Evolutionary conservation across 2,113 vertebrate species (phyloP), one percentile per base, ranked within the genome.

Genomic region (Mungos mungo): DNA sequence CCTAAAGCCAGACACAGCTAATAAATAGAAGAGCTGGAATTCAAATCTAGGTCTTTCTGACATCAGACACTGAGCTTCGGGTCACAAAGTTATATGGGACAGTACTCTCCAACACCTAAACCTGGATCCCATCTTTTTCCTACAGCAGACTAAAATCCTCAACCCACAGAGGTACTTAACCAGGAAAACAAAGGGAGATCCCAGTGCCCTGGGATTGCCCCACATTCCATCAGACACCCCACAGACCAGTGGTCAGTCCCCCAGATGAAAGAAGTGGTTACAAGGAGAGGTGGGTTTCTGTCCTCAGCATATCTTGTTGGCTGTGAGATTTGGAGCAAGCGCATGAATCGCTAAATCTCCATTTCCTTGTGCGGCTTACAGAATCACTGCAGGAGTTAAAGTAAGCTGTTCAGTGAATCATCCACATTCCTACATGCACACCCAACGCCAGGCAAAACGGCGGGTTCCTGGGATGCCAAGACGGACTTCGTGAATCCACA

Each of bases 1-100:
- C 71, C n/a, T 74, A 18, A 82, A 79, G 57, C 74, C 52, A 84
- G 45, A 93, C 54, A 93, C 54, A 96, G 29, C 54, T 95, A 94
- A 50, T 38, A 66, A 87, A 35, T 82, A 38, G 90, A 79, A 93
- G 76, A 97, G 6, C 14, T 77, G 50, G 71, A n/a, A 45, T 92
- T 63, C 8, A 74, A 89, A 95, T 23, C 10, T 29, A 45, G 27
- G 21, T 80, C 57, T 77, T 85, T 35, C 52, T 91, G 50, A 84
- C 4, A 52, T 27, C 35, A 65, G 25, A 89, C 68, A 71, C 50
- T 16, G 38, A 92, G 47, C 14, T 54, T 23, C 60, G n/a, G 18
- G 41, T 71, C 41, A 54, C 77, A 83, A 65, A 68, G 81, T 35
- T 54, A 3, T 19, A 74, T 29, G 18, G 76, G 19, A 16, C 35